Conservation (phyloP, 2,113 vertebrate species). For the Sisor rabdophorus region DNA sequence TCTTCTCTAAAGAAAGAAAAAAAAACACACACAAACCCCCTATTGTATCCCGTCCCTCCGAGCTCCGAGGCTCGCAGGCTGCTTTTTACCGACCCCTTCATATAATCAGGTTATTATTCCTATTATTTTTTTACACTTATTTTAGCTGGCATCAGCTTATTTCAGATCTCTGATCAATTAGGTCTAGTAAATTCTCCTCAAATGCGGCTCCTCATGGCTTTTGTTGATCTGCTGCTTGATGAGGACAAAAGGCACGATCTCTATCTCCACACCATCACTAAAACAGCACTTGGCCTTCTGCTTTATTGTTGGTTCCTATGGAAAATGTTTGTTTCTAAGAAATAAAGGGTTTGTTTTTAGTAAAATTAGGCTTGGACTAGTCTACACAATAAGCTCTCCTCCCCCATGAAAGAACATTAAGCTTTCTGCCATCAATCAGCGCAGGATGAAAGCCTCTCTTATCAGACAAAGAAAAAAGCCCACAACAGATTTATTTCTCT, state of each 20-base stretch:
- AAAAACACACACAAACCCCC: constrained; percentile 7
- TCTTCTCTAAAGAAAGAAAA: neutral
- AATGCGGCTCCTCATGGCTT: constrained; percentile 55
- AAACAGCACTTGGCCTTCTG: neutral
- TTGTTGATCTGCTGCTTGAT: constrained; percentile 70
- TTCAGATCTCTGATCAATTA: constrained; percentile 63
- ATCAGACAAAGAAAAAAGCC: constrained; percentile 67
- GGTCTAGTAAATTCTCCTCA: constrained; percentile 65
- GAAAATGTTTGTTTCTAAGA: neutral
- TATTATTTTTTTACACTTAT: neutral
- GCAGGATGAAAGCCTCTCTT: constrained; percentile 51
- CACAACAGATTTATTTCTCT: constrained; percentile 54
- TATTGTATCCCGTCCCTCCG: constrained; percentile 3
- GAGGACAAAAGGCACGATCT: constrained; percentile 67
- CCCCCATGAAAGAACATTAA: constrained; percentile 58
- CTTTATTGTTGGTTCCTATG: neutral
- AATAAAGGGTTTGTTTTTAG: constrained; percentile 23
- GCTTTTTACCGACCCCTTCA: neutral
- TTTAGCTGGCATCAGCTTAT: neutral
- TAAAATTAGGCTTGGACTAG: constrained; percentile 49
- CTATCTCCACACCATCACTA: constrained; percentile 9
- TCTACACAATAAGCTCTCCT: constrained; percentile 61
- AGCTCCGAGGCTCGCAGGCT: neutral
- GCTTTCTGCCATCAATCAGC: constrained; percentile 60
- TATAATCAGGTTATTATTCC: neutral